Evolutionary conservation across 2,888 invertebrate species (phyloP).

Genomic region (Drosophila mayaguana): DNA sequence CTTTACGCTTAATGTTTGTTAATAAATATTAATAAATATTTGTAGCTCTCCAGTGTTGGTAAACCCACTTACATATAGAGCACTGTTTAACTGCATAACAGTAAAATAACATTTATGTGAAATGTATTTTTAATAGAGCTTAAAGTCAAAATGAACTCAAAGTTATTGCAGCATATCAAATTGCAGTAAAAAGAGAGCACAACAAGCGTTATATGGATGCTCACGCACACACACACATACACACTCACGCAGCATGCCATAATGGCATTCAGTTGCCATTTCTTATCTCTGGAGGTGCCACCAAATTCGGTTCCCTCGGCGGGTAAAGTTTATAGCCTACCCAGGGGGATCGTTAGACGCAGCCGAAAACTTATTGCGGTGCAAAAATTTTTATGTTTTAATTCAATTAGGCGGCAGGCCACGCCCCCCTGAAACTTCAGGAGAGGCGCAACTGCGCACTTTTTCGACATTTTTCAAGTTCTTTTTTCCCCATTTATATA

Average conservation of each 20-base stretch:
- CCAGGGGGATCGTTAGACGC: constrained; percentile 37
- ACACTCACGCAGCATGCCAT: background rate
- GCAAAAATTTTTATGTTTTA: constrained; percentile 72
- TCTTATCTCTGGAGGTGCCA: constrained; percentile 42
- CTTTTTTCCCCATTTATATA: constrained; percentile 1
- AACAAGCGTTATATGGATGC: constrained; percentile 7
- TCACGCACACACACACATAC: constrained; percentile 2
- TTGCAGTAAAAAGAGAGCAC: constrained; percentile 44
- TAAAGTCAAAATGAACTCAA: constrained; percentile 11
- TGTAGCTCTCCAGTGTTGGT: background rate
- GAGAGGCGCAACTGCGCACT: constrained; percentile 37
- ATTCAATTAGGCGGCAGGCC: constrained; percentile 66
- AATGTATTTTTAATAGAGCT: constrained; percentile 7
- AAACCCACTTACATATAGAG: background rate
- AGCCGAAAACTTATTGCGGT: constrained; percentile 69
- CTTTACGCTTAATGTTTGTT: background rate
- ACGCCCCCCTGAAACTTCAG: constrained; percentile 22
- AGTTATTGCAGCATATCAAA: constrained; percentile 44
- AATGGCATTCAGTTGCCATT: constrained; percentile 17
- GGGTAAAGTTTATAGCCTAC: constrained; percentile 60
- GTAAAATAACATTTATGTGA: background rate
- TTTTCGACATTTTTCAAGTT: constrained; percentile 66
- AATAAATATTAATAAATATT: background rate
- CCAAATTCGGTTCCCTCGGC: constrained; percentile 25
- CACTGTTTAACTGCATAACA: background rate